Evolutionary conservation across 2,888 invertebrate species (phyloP).

Genomic region (Micropterix aruncella): DNA sequence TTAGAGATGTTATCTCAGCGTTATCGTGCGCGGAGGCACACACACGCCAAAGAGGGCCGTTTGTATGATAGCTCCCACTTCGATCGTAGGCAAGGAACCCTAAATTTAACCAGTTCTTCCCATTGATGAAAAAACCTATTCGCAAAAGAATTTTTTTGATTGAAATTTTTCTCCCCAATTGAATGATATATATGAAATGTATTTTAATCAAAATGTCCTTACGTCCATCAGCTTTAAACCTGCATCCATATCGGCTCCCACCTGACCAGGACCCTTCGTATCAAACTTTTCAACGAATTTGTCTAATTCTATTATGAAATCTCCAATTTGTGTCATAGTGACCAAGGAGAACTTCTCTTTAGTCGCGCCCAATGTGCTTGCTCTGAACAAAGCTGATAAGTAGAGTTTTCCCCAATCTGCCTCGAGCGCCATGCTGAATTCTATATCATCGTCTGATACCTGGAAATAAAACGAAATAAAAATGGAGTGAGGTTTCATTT

Average conservation of each 20-base stretch:
- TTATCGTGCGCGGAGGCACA: no score
- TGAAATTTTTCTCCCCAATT: no score
- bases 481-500: not conserved
- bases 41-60: no score
- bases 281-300: slow-evolving; percentile 63
- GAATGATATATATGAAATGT: no score
- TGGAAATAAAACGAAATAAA: slow-evolving; percentile 12
- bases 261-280: slow-evolving; percentile 63
- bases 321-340: slow-evolving; percentile 59
- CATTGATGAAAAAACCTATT: no score
- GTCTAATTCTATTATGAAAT: slow-evolving; percentile 45
- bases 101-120: no score
- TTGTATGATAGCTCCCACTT: no score
- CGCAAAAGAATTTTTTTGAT: no score
- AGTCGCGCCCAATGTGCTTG: slow-evolving; percentile 58
- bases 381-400: slow-evolving; percentile 52
- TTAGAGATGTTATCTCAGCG: no score
- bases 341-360: slow-evolving; percentile 76
- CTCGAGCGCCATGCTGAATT: slow-evolving; percentile 44
- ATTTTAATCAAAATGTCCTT: no score
- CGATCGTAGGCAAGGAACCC: no score
- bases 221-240: slow-evolving; percentile 60
- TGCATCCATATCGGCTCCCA: slow-evolving; percentile 61
- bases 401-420: slow-evolving; percentile 56
- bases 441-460: slow-evolving; percentile 39